Evolutionary conservation across 2,113 vertebrate species (phyloP), one percentile per base, ranked within the genome.

Genomic region (Albula glossodonta): DNA sequence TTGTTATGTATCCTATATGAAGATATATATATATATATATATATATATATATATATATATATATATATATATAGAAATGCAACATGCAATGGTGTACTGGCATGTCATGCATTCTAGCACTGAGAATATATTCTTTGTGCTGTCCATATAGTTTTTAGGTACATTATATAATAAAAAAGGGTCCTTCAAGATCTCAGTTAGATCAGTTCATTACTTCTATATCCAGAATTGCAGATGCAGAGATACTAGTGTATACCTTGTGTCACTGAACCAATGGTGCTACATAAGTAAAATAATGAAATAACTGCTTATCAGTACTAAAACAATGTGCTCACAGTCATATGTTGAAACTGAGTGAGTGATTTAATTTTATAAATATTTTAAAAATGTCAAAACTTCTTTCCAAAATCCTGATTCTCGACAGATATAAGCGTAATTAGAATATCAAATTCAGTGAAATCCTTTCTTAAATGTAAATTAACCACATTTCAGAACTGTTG

Each of bases 401-500:
- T 10, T 74, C 22, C 25, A 74, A 74, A 74, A 74, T 25, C 22
- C 70, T 31, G 8, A 74, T 9, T 31, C 70, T 74, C 5, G 7
- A 74, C n/a, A 31, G 70, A 31, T 22, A 74, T 25, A 25, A n/a
- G 9, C 2, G 8, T 74, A 22, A 74, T 25, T 74, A 74, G 4
- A 25, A 74, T 74, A n/a, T 19, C n/a, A 25, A 74, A 74, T 74
- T 74, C 70, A 74, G 70, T 74, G 22, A 74, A n/a, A 74, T 8
- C n/a, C 70, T 25, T 74, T 56, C 53, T 56, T 9, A 25, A 74
- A 74, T 25, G 19, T 31, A 74, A 7, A 74, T 22, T 74, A 25
- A 74, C 70, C 70, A 10, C 25, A 74, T 74, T 74, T 74, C 22
- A n/a, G n/a, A 74, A 74, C n/a, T 74, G 70, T 74, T 74, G 70